Base-by-base conservation (phyloP, 2,888 invertebrate genomes). In the Scelioninae gen. 1 region DNA sequence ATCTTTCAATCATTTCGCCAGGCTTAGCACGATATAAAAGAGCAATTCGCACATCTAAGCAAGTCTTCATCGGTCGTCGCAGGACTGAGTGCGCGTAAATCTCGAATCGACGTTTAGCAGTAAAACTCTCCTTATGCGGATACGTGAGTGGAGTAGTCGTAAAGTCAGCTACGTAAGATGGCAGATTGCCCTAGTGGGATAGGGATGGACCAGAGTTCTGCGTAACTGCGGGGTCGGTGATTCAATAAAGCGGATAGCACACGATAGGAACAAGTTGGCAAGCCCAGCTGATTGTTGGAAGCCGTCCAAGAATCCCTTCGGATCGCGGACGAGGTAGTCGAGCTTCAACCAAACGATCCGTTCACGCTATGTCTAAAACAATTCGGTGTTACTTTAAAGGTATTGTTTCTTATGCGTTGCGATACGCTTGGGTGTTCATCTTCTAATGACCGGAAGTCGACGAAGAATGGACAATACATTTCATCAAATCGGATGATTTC, bases 161-260 rank as follows among this genome's bases (percentile, higher is more conserved):
- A 77, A 77, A 82, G 60, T 75, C 43, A 56, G 72, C 58, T 66
- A 71, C 77, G 45, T 80, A 69, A 86, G 85, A 89, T 88, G 88
- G 87, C 87, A 88, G 86, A 89, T 88, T 88, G 88, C 85, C 85
- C 80, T 83, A 47, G 53, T 43, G 83, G 87, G 86, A 87, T 86
- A 85, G 78, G 76, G 81, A 84, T 78, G 82, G 76, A 66, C 83
- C 79, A 63, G 51, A 75, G 83, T 85, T 84, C 84, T 84, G 74
- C 65, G 84, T 76, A 79, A 79, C 76, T 66, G 71, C 58, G 85
- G 75, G 84, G 83, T 82, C 84, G 84, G 85, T 87, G 88, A 89
- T 89, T 89, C 88, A 89, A 89, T 89, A 88, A 89, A 89, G 84
- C 85, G 84, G 86, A 88, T 88, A 88, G 86, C 85, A 82, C 86